Base-by-base conservation (phyloP, 2,888 invertebrate species). In the Periphyllus acericola region DNA sequence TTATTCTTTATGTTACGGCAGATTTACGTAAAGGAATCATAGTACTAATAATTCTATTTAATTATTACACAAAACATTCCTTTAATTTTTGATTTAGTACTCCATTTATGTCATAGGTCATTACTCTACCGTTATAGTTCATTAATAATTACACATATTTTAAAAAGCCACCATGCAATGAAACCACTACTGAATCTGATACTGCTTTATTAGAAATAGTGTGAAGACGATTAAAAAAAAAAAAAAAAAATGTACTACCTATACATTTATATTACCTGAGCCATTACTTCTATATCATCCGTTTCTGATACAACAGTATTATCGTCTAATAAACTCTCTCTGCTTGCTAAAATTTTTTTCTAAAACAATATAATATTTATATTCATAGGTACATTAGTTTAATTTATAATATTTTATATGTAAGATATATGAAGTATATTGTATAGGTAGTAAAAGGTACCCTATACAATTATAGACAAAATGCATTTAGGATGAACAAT, bases 241-340 rank as follows among this genome's bases (percentile, higher is more conserved):
- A 36, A 36, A 3, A 36, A 36, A 36, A 36, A 5, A 36, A n/a
- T 46, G 3, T 52, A 52, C 1, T 52, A 52, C 17, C 17, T 52
- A 6, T 52, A 52, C 52, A 52, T 9, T 46, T 52, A 52, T 52
- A 60, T 91, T 92, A 95, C 95, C 94, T 95, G 95, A 86, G 95
- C 94, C 95, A 96, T 95, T 83, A 95, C 92, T 91, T 95, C 95
- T 36, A 95, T 94, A 91, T 95, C 94, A 91, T 96, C 96, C 0
- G 95, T 94, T 91, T 95, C 95, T 90, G 94, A 94, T 91, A 95
- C 95, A 92, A 91, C 93, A 93, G 93, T 94, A 91, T 96, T 96
- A 74, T 95, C 95, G 17, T 87, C 87, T 40, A 87, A 87, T 78
- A 96, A 92, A 91, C 95, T 96, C 91, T 96, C 96, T 90, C 96